Conservation (phyloP, 2,888 invertebrate genomes). For the Drosophila villosipedis region DNA sequence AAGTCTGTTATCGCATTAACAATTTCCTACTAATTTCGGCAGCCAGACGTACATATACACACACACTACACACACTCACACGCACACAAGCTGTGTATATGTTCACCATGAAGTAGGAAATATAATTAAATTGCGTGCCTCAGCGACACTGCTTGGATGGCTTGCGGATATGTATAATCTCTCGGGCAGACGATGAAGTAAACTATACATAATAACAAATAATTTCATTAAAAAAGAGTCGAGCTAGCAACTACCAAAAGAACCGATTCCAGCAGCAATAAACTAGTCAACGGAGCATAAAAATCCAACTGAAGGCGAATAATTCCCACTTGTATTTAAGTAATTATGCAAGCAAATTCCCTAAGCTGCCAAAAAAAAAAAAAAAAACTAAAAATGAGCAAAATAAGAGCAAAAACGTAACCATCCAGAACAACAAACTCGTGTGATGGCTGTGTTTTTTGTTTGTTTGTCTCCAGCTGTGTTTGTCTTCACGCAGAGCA, state of each 20-base stretch:
- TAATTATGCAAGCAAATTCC: slow-evolving; percentile 69
- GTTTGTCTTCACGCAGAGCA: slow-evolving; percentile 22
- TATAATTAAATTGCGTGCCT: slow-evolving; percentile 77
- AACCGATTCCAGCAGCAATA: slow-evolving; percentile 23
- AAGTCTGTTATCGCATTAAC: slow-evolving; percentile 76
- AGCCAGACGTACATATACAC: slow-evolving; percentile 17
- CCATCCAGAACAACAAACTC: slow-evolving; percentile 14
- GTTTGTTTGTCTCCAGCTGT: slow-evolving; percentile 11
- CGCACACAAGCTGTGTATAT: slow-evolving; percentile 6
- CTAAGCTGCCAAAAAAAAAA: slow-evolving; percentile 31
- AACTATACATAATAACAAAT: slow-evolving; percentile 60
- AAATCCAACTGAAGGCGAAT: slow-evolving; percentile 53
- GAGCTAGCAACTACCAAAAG: slow-evolving; percentile 12
- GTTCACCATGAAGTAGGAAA: slow-evolving; percentile 27
- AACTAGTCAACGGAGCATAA: slow-evolving; percentile 43
- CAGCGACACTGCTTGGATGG: slow-evolving; percentile 17
- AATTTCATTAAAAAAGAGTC: slow-evolving; percentile 62
- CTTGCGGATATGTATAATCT: slow-evolving; percentile 30
- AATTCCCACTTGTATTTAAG: slow-evolving; percentile 73
- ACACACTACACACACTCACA: slow-evolving; percentile 13
- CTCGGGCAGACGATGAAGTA: slow-evolving; percentile 32
- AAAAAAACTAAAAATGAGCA: neutral
- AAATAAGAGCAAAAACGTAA: slow-evolving; percentile 1
- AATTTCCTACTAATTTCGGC: slow-evolving; percentile 74
- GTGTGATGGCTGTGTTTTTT: slow-evolving; percentile 1